These are phyloP conservation scores for Epinotia ramella DNA, from an alignment of 2,888 invertebrate species.

Conservation along the genomic window DNA sequence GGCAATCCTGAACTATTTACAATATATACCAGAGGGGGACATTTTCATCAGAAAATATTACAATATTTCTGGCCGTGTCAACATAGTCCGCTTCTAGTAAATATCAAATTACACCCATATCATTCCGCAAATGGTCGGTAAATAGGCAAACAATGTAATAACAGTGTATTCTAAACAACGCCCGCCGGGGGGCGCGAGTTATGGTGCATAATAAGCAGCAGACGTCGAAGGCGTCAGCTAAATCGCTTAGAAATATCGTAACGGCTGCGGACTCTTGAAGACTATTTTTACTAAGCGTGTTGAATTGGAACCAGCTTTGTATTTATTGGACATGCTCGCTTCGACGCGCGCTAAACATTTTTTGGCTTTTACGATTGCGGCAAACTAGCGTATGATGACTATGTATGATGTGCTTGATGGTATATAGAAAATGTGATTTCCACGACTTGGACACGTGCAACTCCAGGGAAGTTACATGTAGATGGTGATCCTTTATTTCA, in stretches of 20 bases:
- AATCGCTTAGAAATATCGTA: conserved; percentile 56
- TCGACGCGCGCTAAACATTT: neutral
- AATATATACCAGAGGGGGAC: too few relatives aligned
- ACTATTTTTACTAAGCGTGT: neutral
- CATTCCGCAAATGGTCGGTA: conserved; percentile 21
- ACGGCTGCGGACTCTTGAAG: conserved; percentile 45
- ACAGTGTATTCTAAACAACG: conserved; percentile 23
- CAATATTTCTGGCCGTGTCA: neutral
- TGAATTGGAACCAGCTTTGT: neutral
- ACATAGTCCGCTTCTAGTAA: neutral
- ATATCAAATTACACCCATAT: conserved; percentile 14
- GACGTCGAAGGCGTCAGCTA: conserved; percentile 48
- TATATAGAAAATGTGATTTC: neutral
- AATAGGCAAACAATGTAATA: conserved; percentile 46
- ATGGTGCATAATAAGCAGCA: conserved; percentile 51
- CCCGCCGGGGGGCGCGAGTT: conserved; percentile 44
- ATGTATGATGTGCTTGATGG: neutral
- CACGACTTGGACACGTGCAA: too few relatives aligned
- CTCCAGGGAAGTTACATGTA: neutral
- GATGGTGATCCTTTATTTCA: too few relatives aligned
- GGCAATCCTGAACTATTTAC: neutral
- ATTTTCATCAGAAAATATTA: neutral
- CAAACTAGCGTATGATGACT: neutral
- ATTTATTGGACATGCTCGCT: neutral
- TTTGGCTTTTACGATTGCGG: neutral